These are phyloP conservation scores for Eudemis profundana DNA, from an alignment of 2,888 invertebrate genomes.

Conservation along the genomic window DNA sequence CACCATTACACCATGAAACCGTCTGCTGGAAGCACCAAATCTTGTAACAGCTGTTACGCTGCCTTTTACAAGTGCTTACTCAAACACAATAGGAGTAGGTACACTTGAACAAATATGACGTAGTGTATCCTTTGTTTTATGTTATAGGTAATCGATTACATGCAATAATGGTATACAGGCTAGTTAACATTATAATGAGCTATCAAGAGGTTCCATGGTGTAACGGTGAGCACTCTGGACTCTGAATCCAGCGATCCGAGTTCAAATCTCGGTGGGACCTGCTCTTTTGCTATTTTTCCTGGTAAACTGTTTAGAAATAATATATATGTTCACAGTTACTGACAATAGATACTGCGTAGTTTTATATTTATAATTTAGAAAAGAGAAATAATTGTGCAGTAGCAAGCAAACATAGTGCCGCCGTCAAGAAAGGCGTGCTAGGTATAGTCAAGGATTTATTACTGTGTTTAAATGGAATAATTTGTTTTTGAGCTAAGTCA, in stretches of 20 bases:
- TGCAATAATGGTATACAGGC: too few species aligned
- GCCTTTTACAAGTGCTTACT: neutral
- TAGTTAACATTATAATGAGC: neutral
- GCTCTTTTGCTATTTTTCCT: too few species aligned
- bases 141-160: neutral
- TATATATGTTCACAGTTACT: too few species aligned
- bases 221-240: constrained; percentile 88
- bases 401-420: too few species aligned
- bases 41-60: neutral
- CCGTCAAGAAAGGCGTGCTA: too few species aligned
- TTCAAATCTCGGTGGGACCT: constrained; percentile 88
- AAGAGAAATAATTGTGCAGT: too few species aligned
- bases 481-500: too few species aligned
- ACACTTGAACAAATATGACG: constrained; percentile 12
- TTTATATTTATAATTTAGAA: too few species aligned
- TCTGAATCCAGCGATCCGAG: constrained; percentile 88
- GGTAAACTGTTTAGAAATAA: too few species aligned
- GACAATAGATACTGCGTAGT: too few species aligned
- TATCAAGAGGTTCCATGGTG: constrained; percentile 52
- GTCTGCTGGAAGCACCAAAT: constrained; percentile 30
- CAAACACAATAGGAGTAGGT: neutral
- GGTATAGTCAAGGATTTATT: too few species aligned
- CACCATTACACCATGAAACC: constrained; percentile 89
- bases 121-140: neutral
- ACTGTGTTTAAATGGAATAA: too few species aligned